Evolutionary conservation across 1,140 invertebrate genomes (phyloP), one percentile per base, ranked within the genome.

Genomic region (Helicoverpa zea): DNA sequence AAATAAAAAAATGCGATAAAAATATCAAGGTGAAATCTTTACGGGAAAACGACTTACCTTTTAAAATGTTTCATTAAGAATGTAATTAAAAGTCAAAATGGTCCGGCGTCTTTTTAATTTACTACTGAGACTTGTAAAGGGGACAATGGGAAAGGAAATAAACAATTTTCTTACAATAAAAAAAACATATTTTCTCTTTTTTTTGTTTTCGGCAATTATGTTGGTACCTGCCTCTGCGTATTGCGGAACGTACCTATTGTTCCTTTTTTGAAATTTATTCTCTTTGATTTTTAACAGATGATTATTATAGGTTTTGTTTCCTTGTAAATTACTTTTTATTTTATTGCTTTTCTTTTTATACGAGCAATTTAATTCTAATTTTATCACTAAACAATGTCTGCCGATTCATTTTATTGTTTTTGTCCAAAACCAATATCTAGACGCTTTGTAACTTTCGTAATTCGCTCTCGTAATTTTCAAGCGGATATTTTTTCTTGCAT

Each of bases 71-170:
- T 74, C 72, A 74, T 74, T 74, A 74, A 59, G 72, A 30, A 59
- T 58, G 54, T 74, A 74, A 74, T 74, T 74, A 74, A 74, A 59
- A 74, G 54, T 74, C 72, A 35, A 47, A 74, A 74, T 74, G 72
- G 72, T 43, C 56, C 29, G 35, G 12, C 51, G 52, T 10, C 30
- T 56, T 56, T 74, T 59, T 74, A 59, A 74, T 74, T 74, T 74
- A 74, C 30, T 56, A 2, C 54, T 59, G 5, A 74, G 30, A 59
- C 18, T 16, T 35, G 29, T 14, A 59, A 59, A 74, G 72, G 54
- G 72, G 72, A 74, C 72, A 74, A 74, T 74, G 35, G 68, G 3
- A 18, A 47, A 35, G 72, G 54, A 43, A 74, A 74, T 52, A 74
- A 74, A 74, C 72, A 74, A 49, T 74, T 59, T 74, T 59, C 56